Conservation (phyloP, 1,140 invertebrate species). For the Chlorops oryzae region DNA sequence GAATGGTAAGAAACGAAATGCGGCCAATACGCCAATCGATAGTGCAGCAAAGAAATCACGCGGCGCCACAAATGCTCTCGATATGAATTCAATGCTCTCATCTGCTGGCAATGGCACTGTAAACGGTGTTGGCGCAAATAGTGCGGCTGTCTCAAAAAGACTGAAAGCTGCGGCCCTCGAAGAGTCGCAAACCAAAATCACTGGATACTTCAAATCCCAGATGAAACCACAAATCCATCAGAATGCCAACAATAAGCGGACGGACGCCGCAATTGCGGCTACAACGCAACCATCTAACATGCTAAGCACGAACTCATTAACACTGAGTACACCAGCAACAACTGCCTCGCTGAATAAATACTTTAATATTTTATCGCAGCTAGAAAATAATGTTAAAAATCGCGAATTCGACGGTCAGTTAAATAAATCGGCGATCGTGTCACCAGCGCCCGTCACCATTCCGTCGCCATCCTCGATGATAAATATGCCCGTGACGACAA, state of each 20-base stretch:
- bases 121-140: slow-evolving; percentile 8
- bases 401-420: not conserved
- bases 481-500: not conserved
- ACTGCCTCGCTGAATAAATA: slow-evolving; percentile 45
- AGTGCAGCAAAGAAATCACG: slow-evolving; percentile 25
- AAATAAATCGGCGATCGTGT: not conserved
- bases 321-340: slow-evolving; percentile 42
- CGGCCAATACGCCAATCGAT: slow-evolving; percentile 4
- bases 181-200: slow-evolving; percentile 58
- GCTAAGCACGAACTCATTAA: slow-evolving; percentile 22
- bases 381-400: slow-evolving; percentile 38
- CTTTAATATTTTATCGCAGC: slow-evolving; percentile 40
- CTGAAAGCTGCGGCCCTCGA: slow-evolving; percentile 43
- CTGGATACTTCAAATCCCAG: slow-evolving; percentile 74
- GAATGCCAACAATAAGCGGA: slow-evolving; percentile 38
- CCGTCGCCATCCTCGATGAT: too few species aligned
- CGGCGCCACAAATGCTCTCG: slow-evolving; percentile 7
- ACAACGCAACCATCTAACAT: not conserved
- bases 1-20: slow-evolving; percentile 21
- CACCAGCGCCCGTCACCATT: not conserved
- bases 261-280: slow-evolving; percentile 15
- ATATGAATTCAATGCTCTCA: not conserved
- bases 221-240: slow-evolving; percentile 55
- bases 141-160: slow-evolving; percentile 29
- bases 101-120: not conserved